Conservation (phyloP, 2,797 vertebrate genomes). For the Peromyscus aztecus region DNA sequence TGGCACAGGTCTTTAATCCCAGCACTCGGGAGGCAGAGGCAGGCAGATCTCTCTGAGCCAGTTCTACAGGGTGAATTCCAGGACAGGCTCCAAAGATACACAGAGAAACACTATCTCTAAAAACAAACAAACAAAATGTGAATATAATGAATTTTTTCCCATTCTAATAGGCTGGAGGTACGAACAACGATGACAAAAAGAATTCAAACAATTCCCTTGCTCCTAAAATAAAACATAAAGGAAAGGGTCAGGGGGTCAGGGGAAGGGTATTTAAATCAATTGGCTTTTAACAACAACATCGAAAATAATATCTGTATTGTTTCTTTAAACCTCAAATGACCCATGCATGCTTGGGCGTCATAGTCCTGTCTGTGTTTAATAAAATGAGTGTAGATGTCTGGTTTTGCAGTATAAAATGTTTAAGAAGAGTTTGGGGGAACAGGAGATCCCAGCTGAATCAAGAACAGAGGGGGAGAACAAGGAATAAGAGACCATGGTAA, state of each 20-base stretch:
- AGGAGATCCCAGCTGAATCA: too few species aligned
- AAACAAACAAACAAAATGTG: constrained; percentile 93
- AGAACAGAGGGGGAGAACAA: too few species aligned
- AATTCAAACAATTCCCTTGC: constrained; percentile 84
- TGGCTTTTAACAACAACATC: constrained; percentile 94
- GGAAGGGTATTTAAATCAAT: constrained; percentile 88
- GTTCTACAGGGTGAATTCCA: too few species aligned
- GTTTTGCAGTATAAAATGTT: constrained; percentile 94
- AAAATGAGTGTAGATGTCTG: constrained; percentile 92
- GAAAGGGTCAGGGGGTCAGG: constrained; percentile 49
- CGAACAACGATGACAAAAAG: constrained; percentile 88
- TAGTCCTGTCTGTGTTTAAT: constrained; percentile 90
- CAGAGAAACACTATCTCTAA: too few species aligned
- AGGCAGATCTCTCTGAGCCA: too few species aligned
- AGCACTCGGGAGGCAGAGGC: too few species aligned
- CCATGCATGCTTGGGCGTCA: constrained; percentile 91
- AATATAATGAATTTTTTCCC: constrained; percentile 92
- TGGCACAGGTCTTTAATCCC: too few species aligned
- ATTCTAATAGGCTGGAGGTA: constrained; percentile 93
- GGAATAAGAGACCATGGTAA: too few species aligned
- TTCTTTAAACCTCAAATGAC: constrained; percentile 94
- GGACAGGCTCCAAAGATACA: too few species aligned
- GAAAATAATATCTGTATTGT: constrained; percentile 98
- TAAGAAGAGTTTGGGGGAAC: too few species aligned
- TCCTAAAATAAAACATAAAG: constrained; percentile 86